These are phyloP conservation scores for Linepithema humile DNA, from an alignment of 1,140 invertebrate genomes.

Conservation along the genomic window DNA sequence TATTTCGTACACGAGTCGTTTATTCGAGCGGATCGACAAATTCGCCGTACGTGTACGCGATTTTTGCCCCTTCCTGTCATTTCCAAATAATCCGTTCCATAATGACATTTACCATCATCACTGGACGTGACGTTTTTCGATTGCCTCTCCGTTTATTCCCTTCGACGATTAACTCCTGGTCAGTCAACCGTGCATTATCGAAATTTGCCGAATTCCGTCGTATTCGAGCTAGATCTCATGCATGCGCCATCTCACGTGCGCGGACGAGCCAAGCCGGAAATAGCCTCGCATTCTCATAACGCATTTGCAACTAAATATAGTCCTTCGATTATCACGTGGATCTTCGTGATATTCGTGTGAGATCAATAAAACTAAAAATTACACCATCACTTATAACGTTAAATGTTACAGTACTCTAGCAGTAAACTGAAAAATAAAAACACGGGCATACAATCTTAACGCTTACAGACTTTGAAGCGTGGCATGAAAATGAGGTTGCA, in stretches of 20 bases:
- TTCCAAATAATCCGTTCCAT: constrained; percentile 27
- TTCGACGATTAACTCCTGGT: constrained; percentile 39
- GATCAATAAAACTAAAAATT: neutral
- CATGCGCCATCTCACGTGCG: constrained; percentile 27
- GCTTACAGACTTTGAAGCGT: neutral
- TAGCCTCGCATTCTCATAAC: constrained; percentile 24
- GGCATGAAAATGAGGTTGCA: neutral
- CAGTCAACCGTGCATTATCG: constrained; percentile 36
- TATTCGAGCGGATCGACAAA: neutral
- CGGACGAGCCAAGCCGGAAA: neutral
- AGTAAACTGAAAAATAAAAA: neutral
- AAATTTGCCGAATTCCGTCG: constrained; percentile 28
- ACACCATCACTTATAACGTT: neutral
- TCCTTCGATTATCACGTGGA: neutral
- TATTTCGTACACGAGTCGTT: constrained; percentile 9
- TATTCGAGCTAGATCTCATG: constrained; percentile 25
- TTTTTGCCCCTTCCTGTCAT: constrained; percentile 12
- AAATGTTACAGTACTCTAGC: neutral
- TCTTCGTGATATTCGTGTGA: neutral
- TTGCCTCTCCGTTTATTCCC: constrained; percentile 17
- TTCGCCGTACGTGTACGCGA: neutral
- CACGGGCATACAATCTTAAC: neutral
- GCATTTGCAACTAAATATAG: neutral
- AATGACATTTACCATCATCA: constrained; percentile 39
- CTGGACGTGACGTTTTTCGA: constrained; percentile 48